A percentile compares a stretch with the other conserved stretches of the same genome.
phyloP scores from a whole-genome alignment of 1,140 invertebrate species.

The Drosophila littoralis region DNA sequence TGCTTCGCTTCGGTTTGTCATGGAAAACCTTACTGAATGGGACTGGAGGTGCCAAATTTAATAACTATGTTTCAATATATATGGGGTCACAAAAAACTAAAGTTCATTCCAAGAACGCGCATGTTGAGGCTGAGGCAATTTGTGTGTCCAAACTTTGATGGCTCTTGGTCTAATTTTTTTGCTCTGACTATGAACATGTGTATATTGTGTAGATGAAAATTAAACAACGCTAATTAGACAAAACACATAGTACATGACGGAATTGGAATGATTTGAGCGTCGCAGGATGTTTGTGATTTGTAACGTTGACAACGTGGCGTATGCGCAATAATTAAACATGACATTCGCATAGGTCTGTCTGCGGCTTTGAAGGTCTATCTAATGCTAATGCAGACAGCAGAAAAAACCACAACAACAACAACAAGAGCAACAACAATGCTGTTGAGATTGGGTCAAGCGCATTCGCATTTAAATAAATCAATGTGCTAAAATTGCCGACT shows the following conservation, averaged over 20 bases:
- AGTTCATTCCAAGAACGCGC: slow-evolving; percentile 2
- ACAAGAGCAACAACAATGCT: background rate
- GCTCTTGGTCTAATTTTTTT: too few relatives aligned
- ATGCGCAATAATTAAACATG: slow-evolving; percentile 75
- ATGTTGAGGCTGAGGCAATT: slow-evolving; percentile 10
- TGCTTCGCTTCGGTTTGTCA: slow-evolving; percentile 1
- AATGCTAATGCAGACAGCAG: slow-evolving; percentile 5
- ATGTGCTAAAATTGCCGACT: slow-evolving; percentile 56
- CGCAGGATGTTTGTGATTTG: slow-evolving; percentile 78
- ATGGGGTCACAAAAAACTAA: slow-evolving; percentile 3
- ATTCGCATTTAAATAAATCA: slow-evolving; percentile 69
- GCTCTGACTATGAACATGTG: too few relatives aligned
- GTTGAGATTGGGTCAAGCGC: slow-evolving; percentile 74
- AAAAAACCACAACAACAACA: background rate
- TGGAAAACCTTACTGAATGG: background rate
- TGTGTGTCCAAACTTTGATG: background rate
- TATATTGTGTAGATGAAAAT: background rate
- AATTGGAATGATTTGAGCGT: slow-evolving; percentile 40
- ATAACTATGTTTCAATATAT: background rate
- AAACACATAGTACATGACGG: slow-evolving; percentile 28
- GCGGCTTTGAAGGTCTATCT: slow-evolving; percentile 31
- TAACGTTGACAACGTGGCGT: slow-evolving; percentile 44
- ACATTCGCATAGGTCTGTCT: too few relatives aligned
- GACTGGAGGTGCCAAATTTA: slow-evolving; percentile 5
- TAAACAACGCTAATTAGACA: slow-evolving; percentile 54